A percentile compares a stretch with the other conserved stretches of the same genome.
Evolutionary conservation across 1,140 invertebrate species (phyloP).

Genomic region (Drosophila baimaii): DNA sequence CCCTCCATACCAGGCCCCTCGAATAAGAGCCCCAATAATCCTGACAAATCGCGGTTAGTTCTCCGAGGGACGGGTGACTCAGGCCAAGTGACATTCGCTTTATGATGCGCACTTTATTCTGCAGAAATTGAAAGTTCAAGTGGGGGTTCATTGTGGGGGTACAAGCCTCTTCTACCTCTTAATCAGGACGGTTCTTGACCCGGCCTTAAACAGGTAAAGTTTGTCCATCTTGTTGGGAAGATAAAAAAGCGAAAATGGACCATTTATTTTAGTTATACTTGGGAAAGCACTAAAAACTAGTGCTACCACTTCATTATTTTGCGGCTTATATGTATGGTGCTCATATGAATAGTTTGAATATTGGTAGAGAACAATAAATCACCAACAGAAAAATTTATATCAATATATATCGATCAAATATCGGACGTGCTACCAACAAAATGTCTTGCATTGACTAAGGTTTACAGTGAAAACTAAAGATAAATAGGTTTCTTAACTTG

Average conservation of each 20-base stretch:
- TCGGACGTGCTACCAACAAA: no score
- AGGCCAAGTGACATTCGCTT: constrained; percentile 16
- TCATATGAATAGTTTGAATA: no score
- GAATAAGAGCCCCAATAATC: constrained; percentile 30
- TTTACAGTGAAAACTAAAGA: no score
- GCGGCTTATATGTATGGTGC: no score
- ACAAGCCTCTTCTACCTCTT: not conserved
- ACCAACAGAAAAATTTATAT: no score
- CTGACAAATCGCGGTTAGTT: constrained; percentile 47
- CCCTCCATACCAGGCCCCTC: not conserved
- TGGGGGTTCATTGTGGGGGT: constrained; percentile 2
- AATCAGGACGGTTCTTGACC: not conserved
- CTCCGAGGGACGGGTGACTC: not conserved
- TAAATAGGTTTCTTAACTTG: not conserved
- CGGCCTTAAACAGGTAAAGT: constrained; percentile 16
- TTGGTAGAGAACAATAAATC: no score
- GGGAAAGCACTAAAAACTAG: not conserved
- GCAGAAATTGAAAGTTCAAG: not conserved
- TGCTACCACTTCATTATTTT: no score
- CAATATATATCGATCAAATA: no score
- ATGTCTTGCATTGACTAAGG: no score
- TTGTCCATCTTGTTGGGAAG: not conserved
- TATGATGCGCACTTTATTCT: constrained; percentile 43
- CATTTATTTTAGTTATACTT: not conserved
- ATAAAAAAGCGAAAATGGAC: not conserved